Base-by-base conservation (phyloP, 2,113 vertebrate species). In the Tachysurus vachellii region DNA sequence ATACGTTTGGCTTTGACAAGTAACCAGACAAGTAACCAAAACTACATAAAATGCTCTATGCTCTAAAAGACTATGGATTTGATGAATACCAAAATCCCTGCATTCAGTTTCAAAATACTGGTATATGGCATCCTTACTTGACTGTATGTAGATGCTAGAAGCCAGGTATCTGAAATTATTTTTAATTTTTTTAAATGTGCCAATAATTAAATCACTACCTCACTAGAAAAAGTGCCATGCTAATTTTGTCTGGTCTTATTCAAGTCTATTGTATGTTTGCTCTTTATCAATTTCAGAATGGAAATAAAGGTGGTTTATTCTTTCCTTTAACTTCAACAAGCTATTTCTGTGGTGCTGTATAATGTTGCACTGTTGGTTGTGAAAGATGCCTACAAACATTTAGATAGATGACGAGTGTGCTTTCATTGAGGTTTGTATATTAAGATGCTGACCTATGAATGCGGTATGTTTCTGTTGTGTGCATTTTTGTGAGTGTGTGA, bases 401-500 rank as follows among this genome's bases (percentile, higher is more conserved):
- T 79, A 7, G 12, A 79, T 79, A 31, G 26, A 79, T 79, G 76
- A n/a, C 16, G 13, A 56, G 31, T 10, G 16, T 79, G n/a, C 11
- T 50, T 50, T 76, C 23, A 53, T 76, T 76, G 14, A 14, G 14
- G 54, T 57, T 59, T 31, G n/a, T 53, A 28, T 77, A 13, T 77
- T 21, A 9, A 11, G 6, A 28, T 54, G 2, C 23, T 61, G 21
- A 76, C 12, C 57, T 75, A 6, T 80, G 42, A 70, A 68, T 62
- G 42, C 53, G 50, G 23, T 62, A 11, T 17, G 11, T 77, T 59
- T 57, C 21, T 50, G 44, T 23, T 2, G 42, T 50, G 10, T 79
- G 28, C 44, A 1, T 84, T 2, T 68, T 56, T 73, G 13, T 80
- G 71, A 85, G n/a, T 84, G 80, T 59, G 42, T 61, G 21, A 89